Evolutionary conservation across 2,113 vertebrate genomes (phyloP).

Genomic region (Oenanthe oenanthe): DNA sequence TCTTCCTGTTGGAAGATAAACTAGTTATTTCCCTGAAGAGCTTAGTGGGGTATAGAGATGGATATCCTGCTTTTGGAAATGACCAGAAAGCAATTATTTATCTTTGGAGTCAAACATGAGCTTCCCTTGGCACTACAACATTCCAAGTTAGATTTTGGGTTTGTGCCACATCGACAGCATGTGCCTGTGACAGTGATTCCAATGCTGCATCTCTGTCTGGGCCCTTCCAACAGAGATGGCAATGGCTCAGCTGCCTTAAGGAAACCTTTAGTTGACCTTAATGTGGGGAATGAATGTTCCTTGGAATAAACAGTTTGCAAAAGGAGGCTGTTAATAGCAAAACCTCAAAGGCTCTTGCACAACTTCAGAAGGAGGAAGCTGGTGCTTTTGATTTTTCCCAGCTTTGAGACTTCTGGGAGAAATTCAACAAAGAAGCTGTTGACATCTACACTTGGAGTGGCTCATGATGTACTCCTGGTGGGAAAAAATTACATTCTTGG

Average conservation of each 20-base stretch:
- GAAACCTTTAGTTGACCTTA: not conserved
- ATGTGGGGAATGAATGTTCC: not conserved
- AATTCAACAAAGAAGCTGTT: constrained; percentile 34
- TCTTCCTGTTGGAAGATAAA: not conserved
- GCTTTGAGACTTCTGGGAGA: constrained; percentile 30
- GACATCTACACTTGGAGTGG: not conserved
- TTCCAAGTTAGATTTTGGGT: not conserved
- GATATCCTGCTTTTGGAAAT: not conserved
- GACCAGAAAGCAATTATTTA: not conserved
- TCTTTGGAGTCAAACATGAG: not conserved
- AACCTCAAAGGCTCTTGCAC: constrained; percentile 28
- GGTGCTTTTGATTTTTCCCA: constrained; percentile 43
- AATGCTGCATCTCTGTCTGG: accelerated
- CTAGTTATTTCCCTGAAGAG: not conserved
- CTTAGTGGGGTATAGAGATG: not conserved
- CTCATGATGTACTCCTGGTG: not conserved
- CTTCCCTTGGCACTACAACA: not conserved
- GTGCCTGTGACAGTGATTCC: not conserved
- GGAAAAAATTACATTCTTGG: not conserved
- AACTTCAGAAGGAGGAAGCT: constrained; percentile 28
- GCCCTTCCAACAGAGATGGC: not conserved
- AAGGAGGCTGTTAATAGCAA: not conserved
- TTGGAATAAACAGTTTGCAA: constrained; percentile 35
- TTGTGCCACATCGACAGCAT: not conserved
- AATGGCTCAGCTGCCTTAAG: not conserved